phyloP scores from a whole-genome alignment of 2,888 invertebrate genomes.

The Meandrusa payeni region DNA sequence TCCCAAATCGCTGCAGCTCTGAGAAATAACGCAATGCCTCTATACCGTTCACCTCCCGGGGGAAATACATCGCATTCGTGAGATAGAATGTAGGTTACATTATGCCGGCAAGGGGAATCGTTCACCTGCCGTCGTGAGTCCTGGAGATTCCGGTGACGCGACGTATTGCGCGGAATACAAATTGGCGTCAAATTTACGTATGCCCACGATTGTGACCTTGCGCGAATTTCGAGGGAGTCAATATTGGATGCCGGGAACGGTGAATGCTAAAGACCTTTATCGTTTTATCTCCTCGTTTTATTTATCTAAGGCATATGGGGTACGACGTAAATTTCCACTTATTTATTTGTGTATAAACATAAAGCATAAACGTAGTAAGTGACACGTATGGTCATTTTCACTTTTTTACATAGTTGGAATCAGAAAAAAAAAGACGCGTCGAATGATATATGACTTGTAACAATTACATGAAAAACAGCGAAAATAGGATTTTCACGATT shows the following conservation, averaged over 20 bases:
- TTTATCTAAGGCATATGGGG: too few species aligned
- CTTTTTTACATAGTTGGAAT: too few species aligned
- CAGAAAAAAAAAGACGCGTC: too few species aligned
- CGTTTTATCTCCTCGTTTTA: background rate
- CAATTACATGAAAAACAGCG: too few species aligned
- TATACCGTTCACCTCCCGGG: constrained; percentile 3
- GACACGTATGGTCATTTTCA: too few species aligned
- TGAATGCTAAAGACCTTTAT: constrained; percentile 1
- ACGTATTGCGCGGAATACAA: constrained; percentile 8
- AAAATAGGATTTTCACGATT: too few species aligned
- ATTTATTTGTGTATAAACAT: too few species aligned
- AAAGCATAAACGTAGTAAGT: too few species aligned
- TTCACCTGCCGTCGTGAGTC: constrained; percentile 15
- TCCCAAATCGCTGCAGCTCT: constrained; percentile 15
- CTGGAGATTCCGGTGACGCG: constrained; percentile 9
- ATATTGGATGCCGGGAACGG: background rate
- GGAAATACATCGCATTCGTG: constrained; percentile 16
- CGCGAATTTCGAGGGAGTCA: constrained; percentile 3
- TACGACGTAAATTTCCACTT: too few species aligned
- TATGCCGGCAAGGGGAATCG: constrained; percentile 1
- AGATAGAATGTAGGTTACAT: constrained; percentile 14
- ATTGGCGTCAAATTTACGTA: constrained; percentile 14
- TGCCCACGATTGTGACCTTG: constrained; percentile 5
- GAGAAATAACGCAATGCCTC: constrained; percentile 7
- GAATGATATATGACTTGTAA: too few species aligned